Base-by-base conservation (phyloP, 23 tunicate genomes). In the Halocynthia roretzi region DNA sequence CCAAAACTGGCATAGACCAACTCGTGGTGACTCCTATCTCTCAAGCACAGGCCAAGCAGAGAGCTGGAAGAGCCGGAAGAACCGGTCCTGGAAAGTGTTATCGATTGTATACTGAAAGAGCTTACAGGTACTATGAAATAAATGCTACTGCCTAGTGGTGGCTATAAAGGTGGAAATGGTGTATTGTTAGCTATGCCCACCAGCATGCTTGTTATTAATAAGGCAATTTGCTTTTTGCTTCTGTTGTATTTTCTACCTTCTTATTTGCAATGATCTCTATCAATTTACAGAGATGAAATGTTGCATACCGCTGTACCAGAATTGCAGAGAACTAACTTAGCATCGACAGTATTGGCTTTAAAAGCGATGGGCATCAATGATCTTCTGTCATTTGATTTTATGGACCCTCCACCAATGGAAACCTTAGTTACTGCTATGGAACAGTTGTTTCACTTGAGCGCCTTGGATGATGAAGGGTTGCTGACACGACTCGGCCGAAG, bases 331-430 rank as follows among this genome's bases (percentile, higher is more conserved):
- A 96, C 99, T 5, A 96, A 96, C 56, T 67, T 96, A 10, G 86
- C 99, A 12, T 85, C 93, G 17, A 90, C 91, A 58, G 99, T 96
- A 20, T 72, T 96, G n/a, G 81, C 91, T 0, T 57, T 88, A 6
- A 88, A 88, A 85, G 95, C 95, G 9, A 94, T 88, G 95, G 95
- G 95, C 6, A 96, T 90, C 70, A 96, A 96, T 79, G 96, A 96
- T 86, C 76, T 96, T 19, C 77, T 96, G 7, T 85, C 96, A 7
- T 96, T 96, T 82, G 99, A 96, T 68, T 96, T 96, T 54, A 96
- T 96, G 99, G 99, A 96, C 66, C 96, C 96, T 6, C 99, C 99
- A 51, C 99, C 99, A 7, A 90, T 90, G 96, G 94, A 96, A 73
- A 90, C 96, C 6, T 67, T 96, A 11, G 91, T 89, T 62, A 89